Evolutionary conservation across 2,797 vertebrate genomes (phyloP).

Genomic region (Phataginus tricuspis): DNA sequence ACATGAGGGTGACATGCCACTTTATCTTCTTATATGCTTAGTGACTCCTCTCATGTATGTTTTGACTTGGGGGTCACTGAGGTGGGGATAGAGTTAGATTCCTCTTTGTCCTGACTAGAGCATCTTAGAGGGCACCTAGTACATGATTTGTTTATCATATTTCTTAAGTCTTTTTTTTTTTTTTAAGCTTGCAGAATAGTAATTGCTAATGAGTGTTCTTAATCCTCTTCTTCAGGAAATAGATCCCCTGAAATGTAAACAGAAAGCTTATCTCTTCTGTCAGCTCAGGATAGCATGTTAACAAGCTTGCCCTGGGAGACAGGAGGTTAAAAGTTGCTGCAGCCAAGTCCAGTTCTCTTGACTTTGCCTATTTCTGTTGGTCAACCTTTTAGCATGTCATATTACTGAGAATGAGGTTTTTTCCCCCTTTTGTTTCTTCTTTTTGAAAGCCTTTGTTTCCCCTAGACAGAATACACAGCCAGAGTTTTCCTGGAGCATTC

Average conservation of each 20-base stretch:
- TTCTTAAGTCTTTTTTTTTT: not conserved
- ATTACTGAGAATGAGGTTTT: not conserved
- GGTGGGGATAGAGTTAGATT: not conserved
- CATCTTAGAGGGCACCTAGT: not conserved
- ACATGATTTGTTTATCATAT: not conserved
- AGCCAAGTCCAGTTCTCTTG: not conserved
- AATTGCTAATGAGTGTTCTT: constrained; percentile 1
- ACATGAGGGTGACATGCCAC: not conserved
- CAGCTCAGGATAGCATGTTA: not conserved
- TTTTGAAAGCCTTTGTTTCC: constrained; percentile 6
- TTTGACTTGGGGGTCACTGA: not conserved
- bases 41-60: not conserved
- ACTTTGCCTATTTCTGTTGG: not conserved
- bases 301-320: not conserved
- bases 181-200: constrained; percentile 6
- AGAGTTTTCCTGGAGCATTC: not conserved
- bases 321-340: not conserved
- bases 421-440: not conserved
- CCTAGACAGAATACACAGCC: not conserved
- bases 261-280: not conserved
- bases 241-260: not conserved
- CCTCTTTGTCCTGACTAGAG: not conserved
- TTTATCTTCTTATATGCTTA: not conserved
- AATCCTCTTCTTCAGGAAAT: not conserved
- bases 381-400: not conserved